Percentiles rank a stretch among this genome's conserved stretches.
phyloP scores from a whole-genome alignment of 2,888 invertebrate genomes.

The Tipula vernalis region DNA sequence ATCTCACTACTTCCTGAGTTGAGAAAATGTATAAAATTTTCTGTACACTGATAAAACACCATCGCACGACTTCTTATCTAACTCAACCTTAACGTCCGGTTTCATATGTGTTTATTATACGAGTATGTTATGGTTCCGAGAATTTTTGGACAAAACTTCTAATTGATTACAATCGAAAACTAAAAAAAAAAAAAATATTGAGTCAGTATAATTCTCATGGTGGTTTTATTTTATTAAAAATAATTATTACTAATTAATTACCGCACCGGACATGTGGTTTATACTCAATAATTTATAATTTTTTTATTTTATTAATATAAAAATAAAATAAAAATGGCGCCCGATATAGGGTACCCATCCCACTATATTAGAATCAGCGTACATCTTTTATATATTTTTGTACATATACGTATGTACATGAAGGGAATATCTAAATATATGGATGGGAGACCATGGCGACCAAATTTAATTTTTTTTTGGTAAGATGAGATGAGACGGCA shows the following conservation, averaged over 20 bases:
- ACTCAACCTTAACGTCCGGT: neutral
- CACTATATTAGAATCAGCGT: neutral
- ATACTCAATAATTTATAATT: neutral
- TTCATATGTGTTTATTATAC: neutral
- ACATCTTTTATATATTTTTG: neutral
- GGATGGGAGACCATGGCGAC: neutral
- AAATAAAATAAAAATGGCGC: neutral
- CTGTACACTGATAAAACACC: neutral
- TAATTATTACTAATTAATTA: constrained; percentile 4
- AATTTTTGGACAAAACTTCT: neutral
- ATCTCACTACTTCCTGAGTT: neutral
- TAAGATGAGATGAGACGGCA: neutral
- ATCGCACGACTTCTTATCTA: neutral
- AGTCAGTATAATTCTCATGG: neutral
- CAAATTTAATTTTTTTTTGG: neutral
- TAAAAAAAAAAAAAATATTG: neutral
- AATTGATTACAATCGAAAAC: neutral
- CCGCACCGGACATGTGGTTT: neutral
- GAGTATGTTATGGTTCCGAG: neutral
- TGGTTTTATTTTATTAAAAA: neutral
- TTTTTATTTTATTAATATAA: neutral
- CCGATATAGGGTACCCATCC: neutral
- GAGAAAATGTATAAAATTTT: neutral
- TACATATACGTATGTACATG: neutral
- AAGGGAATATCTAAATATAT: neutral